Evolutionary conservation across 2,888 invertebrate species (phyloP), one percentile per base, ranked within the genome.

Genomic region (Drosophila barbarae): DNA sequence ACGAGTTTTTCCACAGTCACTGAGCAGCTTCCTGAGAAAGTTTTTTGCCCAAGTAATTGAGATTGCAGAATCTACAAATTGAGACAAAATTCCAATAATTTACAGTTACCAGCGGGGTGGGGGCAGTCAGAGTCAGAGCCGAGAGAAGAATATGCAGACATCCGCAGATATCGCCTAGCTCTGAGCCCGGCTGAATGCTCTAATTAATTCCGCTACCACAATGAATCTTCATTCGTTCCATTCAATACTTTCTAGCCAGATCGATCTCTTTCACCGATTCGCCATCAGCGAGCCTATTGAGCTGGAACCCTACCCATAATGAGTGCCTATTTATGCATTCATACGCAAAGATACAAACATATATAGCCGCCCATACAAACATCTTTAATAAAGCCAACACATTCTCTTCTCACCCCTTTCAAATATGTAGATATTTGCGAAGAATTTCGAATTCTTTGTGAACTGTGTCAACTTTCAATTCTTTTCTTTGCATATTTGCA

Each of bases 401-500:
- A 47, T 54, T 63, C 64, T 54, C 61, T 13, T 46, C 46, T 46
- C 46, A 46, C 47, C 7, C 18, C 36, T 39, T 52, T 15, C 39
- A 5, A 13, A 41, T 42, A 42, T 23, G 41, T 23, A 42, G 23
- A 42, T 41, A 21, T 41, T 54, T 10, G 57, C 50, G 2, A 41
- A 51, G 35, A 64, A 39, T 61, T 51, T 51, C 42, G 8, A 38
- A 63, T 60, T 63, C 61, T 63, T 61, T 61, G 51, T 61, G 60
- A 76, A 74, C 59, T 79, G 67, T 79, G 79, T 73, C 80, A 79
- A 76, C 76, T 79, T 76, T 79, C 80, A 76, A 77, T 76, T 74
- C 77, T 55, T 51, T 61, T 50, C 49, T 32, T 65, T 26, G 38
- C 18, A 18, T 26, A 68, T 72, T 69, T 55, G 52, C 70, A 74